Evolutionary conservation across 2,888 invertebrate species (phyloP).

Genomic region (Hyalella azteca): DNA sequence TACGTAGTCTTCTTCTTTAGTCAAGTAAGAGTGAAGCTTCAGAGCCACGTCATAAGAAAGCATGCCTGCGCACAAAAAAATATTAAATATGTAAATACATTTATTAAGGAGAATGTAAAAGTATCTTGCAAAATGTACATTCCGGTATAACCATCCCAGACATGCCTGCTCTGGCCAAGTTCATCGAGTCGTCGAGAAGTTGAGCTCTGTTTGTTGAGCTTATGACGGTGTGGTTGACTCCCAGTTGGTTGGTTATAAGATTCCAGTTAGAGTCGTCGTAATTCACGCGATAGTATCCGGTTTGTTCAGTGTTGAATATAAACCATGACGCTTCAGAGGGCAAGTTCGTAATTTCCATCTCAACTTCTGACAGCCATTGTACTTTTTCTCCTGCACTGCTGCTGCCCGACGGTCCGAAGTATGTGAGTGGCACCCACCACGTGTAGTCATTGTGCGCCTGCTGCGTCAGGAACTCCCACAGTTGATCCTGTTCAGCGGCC

Average conservation of each 20-base stretch:
- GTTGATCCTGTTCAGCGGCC: slow-evolving; percentile 79
- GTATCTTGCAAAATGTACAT: too few relatives aligned
- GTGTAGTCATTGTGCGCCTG: slow-evolving; percentile 67
- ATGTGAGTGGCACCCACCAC: slow-evolving; percentile 73
- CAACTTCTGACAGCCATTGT: slow-evolving; percentile 68
- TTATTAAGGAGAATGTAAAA: too few relatives aligned
- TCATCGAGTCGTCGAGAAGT: slow-evolving; percentile 76
- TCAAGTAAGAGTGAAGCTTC: slow-evolving; percentile 79
- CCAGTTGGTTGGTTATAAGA: slow-evolving; percentile 72
- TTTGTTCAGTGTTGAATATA: slow-evolving; percentile 83
- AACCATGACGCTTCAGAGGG: slow-evolving; percentile 68
- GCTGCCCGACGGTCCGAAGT: slow-evolving; percentile 67
- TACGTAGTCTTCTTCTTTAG: slow-evolving; percentile 78
- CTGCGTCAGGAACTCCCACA: slow-evolving; percentile 77
- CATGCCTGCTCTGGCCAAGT: slow-evolving; percentile 63
- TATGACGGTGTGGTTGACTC: slow-evolving; percentile 69
- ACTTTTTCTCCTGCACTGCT: slow-evolving; percentile 63
- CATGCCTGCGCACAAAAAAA: slow-evolving; percentile 60
- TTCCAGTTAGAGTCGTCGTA: slow-evolving; percentile 81
- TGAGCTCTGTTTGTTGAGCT: slow-evolving; percentile 83
- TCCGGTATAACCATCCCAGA: too few relatives aligned
- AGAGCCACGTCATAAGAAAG: slow-evolving; percentile 76
- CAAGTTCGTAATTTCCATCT: slow-evolving; percentile 46
- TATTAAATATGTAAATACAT: too few relatives aligned
- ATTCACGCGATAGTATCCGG: slow-evolving; percentile 69